Conservation (phyloP, 2,888 invertebrate species). For the Cerceris ruficornis region DNA sequence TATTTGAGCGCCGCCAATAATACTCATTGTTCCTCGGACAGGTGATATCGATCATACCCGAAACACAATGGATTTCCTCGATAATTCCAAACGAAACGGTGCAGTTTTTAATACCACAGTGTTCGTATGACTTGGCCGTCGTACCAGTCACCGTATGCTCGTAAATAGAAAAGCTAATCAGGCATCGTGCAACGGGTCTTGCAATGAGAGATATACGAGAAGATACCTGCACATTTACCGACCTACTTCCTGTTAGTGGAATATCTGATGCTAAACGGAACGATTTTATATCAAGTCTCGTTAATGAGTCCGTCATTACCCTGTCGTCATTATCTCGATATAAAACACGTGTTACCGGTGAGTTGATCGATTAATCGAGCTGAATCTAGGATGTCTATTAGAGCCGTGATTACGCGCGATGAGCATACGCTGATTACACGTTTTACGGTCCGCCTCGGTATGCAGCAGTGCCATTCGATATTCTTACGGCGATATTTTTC, state of each 20-base stretch:
- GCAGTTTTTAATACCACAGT: constrained; percentile 4
- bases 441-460: constrained; percentile 38
- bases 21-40: no score
- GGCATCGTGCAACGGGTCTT: constrained; percentile 36
- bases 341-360: constrained; percentile 56
- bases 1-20: no score
- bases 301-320: constrained; percentile 67
- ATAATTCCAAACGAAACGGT: background rate
- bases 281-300: constrained; percentile 59
- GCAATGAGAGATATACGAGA: constrained; percentile 34
- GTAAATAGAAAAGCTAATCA: constrained; percentile 56
- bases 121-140: background rate
- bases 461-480: constrained; percentile 25
- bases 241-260: constrained; percentile 59
- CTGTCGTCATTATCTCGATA: constrained; percentile 64
- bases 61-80: no score
- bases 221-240: constrained; percentile 52
- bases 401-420: constrained; percentile 57
- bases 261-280: constrained; percentile 64
- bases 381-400: constrained; percentile 64
- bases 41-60: no score
- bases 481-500: constrained; percentile 17
- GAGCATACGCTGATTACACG: constrained; percentile 58
- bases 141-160: constrained; percentile 8
- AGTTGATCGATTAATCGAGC: constrained; percentile 64